Evolutionary conservation across 2,113 vertebrate species (phyloP).

Genomic region (Gambusia holbrooki): DNA sequence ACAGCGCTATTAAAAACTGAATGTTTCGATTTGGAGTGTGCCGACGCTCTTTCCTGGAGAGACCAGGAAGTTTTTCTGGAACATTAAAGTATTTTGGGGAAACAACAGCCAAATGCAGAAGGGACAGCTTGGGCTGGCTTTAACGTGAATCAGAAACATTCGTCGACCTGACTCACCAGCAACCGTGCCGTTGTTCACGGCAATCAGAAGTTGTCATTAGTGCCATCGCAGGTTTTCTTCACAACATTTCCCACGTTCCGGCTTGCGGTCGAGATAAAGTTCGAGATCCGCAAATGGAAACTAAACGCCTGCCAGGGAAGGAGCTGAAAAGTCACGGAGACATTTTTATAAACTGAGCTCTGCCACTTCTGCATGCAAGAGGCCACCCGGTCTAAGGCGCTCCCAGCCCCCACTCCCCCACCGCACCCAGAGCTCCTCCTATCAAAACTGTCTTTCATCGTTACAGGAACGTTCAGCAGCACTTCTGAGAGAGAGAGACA

Average conservation of each 20-base stretch:
- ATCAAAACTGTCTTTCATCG: slow-evolving; percentile 60
- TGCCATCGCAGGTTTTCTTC: background rate
- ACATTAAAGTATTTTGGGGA: too few relatives aligned
- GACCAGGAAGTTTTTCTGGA: too few relatives aligned
- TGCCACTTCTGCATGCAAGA: slow-evolving; percentile 38
- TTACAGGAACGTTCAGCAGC: slow-evolving; percentile 44
- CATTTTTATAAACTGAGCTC: slow-evolving; percentile 17
- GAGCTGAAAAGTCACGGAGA: slow-evolving; percentile 23
- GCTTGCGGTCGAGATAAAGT: slow-evolving; percentile 7
- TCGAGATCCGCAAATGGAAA: background rate
- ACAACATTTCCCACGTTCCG: slow-evolving; percentile 18
- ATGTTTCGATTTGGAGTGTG: too few relatives aligned
- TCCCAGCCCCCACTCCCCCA: slow-evolving; percentile 16
- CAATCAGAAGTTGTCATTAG: slow-evolving; percentile 20
- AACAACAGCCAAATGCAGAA: background rate
- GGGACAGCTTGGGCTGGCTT: background rate
- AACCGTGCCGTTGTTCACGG: background rate
- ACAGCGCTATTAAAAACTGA: too few relatives aligned
- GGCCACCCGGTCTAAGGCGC: slow-evolving; percentile 22
- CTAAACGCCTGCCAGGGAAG: slow-evolving; percentile 6
- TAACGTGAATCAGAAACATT: slow-evolving; percentile 6
- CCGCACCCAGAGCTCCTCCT: slow-evolving; percentile 23
- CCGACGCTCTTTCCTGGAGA: too few relatives aligned
- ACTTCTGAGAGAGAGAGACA: slow-evolving; percentile 53
- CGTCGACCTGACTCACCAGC: background rate